phyloP scores from a whole-genome alignment of 1,140 invertebrate genomes.

The Procambarus virginalis region DNA sequence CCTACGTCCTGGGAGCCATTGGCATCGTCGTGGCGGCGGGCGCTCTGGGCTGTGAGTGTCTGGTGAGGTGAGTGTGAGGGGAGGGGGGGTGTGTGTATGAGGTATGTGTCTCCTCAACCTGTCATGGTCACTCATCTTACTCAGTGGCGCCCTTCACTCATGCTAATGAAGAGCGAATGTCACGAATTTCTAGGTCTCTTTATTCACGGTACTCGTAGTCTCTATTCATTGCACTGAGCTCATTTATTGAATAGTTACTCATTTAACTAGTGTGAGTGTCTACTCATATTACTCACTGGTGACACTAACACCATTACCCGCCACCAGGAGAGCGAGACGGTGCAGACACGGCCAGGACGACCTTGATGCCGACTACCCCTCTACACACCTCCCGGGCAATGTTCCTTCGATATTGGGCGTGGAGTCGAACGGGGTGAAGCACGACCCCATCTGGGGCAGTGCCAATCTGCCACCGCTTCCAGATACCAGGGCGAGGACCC shows the following conservation, averaged over 20 bases:
- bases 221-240: no score
- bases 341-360: neutral
- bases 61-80: conserved; percentile 39
- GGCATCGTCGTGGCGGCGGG: conserved; percentile 76
- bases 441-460: neutral
- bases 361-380: neutral
- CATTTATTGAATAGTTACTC: no score
- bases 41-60: conserved; percentile 80
- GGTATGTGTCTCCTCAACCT: no score
- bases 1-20: conserved; percentile 81
- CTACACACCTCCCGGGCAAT: neutral
- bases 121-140: no score
- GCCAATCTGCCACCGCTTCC: conserved; percentile 28
- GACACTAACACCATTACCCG: neutral
- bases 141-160: no score
- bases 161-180: no score
- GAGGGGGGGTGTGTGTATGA: no score
- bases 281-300: neutral
- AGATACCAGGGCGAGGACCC: conserved; percentile 10
- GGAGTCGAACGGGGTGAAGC: neutral
- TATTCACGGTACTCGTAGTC: no score
- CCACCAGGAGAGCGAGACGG: conserved; percentile 4
- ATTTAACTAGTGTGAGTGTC: no score
- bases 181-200: no score
- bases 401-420: neutral